Conservation (phyloP, 1,140 invertebrate species). For the Listronotus oregonensis region DNA sequence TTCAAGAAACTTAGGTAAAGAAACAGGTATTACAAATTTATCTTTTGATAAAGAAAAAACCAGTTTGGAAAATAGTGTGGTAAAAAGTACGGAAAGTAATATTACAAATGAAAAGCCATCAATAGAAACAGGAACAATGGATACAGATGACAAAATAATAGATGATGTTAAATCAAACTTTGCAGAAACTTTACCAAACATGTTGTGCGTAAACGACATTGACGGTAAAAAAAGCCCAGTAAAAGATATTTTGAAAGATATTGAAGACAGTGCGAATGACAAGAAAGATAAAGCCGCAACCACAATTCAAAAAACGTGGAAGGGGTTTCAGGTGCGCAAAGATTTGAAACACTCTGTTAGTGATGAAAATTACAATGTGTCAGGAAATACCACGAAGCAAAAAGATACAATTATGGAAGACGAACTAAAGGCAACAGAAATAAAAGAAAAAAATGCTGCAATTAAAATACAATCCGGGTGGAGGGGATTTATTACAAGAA, state of each 20-base stretch:
- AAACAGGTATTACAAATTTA: no score
- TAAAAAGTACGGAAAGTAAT: no score
- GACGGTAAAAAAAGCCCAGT: not conserved
- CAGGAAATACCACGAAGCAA: no score
- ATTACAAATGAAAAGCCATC: no score
- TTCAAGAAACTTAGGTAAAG: no score
- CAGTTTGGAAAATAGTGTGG: no score
- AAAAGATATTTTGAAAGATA: not conserved
- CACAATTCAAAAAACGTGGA: constrained; percentile 6
- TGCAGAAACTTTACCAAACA: not conserved
- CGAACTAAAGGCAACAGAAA: not conserved
- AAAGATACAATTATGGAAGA: no score
- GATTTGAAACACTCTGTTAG: not conserved
- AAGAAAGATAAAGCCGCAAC: constrained; percentile 6
- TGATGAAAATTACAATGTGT: not conserved
- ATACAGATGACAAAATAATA: no score
- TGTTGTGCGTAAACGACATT: not conserved
- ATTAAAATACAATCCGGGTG: constrained; percentile 41
- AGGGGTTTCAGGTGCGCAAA: not conserved
- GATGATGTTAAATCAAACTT: no score
- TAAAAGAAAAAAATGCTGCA: constrained; percentile 24
- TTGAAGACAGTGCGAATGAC: not conserved
- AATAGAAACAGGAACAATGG: no score
- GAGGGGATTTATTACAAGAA: constrained; percentile 32
- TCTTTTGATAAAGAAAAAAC: no score